These are phyloP conservation scores for Macrophya alboannulata DNA, from an alignment of 2,888 invertebrate genomes.

Conservation along the genomic window DNA sequence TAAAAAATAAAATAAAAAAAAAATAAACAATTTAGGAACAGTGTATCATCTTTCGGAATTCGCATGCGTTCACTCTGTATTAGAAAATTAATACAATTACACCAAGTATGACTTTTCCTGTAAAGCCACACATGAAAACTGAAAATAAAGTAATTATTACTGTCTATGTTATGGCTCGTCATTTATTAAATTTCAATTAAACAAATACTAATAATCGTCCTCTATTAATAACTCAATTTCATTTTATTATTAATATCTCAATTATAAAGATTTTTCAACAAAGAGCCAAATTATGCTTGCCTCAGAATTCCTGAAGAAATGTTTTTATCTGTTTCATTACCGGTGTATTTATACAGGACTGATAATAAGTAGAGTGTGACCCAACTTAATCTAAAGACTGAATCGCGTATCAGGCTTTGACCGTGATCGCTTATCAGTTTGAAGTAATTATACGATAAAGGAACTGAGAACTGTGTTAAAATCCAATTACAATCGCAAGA, in stretches of 20 bases:
- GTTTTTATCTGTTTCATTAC: background rate
- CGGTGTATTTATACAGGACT: background rate
- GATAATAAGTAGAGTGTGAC: background rate
- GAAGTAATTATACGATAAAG: background rate
- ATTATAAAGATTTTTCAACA: background rate
- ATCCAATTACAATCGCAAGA: background rate
- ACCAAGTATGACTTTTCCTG: conserved; percentile 75
- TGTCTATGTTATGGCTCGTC: conserved; percentile 67
- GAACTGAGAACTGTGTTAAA: background rate
- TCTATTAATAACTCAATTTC: background rate
- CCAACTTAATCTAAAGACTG: background rate
- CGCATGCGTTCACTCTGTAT: conserved; percentile 76
- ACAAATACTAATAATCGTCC: background rate
- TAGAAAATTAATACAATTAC: conserved; percentile 71
- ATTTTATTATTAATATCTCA: background rate
- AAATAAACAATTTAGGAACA: conserved; percentile 64
- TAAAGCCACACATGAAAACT: conserved; percentile 76
- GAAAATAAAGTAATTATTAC: conserved; percentile 78
- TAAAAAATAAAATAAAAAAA: conserved; percentile 10
- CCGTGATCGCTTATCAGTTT: conserved; percentile 15
- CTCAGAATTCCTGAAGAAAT: background rate
- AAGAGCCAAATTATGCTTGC: background rate
- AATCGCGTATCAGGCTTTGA: conserved; percentile 6
- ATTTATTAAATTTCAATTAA: conserved; percentile 43
- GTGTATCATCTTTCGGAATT: conserved; percentile 68